phyloP scores from a whole-genome alignment of 37 sponge, comb jelly and placozoan species.

The Chondrilla cf. caribensis region DNA sequence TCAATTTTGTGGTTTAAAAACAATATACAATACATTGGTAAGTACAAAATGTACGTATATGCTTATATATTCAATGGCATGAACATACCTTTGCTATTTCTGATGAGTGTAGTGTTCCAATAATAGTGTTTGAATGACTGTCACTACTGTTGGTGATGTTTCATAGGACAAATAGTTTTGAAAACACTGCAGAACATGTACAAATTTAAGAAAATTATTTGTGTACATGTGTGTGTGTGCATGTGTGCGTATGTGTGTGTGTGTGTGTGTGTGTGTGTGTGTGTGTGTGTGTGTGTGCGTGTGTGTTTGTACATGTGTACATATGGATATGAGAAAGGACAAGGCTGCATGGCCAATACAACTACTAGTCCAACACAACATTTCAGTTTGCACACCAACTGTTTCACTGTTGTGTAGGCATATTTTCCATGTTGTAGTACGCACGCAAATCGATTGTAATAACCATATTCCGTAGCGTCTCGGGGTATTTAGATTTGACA shows the following conservation, averaged over 20 bases:
- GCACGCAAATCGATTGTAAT: too few relatives aligned
- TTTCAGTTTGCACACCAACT: too few relatives aligned
- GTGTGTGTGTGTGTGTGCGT: constrained; percentile 17
- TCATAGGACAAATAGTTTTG: neutral
- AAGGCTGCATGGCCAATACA: too few relatives aligned
- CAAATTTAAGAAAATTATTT: too few relatives aligned
- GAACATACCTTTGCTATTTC: constrained; percentile 54
- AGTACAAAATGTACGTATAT: neutral
- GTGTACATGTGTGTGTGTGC: neutral
- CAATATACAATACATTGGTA: too few relatives aligned
- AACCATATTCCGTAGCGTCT: too few relatives aligned
- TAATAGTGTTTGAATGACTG: constrained; percentile 79
- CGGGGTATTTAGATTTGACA: too few relatives aligned
- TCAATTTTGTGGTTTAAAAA: too few relatives aligned
- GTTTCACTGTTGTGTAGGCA: too few relatives aligned
- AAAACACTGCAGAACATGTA: neutral
- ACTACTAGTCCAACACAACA: too few relatives aligned
- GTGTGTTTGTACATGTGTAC: too few relatives aligned
- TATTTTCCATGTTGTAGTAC: too few relatives aligned
- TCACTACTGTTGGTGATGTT: constrained; percentile 49
- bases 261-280: constrained; percentile 20
- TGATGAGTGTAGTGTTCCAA: constrained; percentile 69
- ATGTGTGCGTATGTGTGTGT: constrained; percentile 5
- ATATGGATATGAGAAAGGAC: neutral
- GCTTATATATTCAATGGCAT: neutral